These are phyloP conservation scores for Paramisgurnus dabryanus DNA, from an alignment of 2,113 vertebrate species.

Conservation along the genomic window DNA sequence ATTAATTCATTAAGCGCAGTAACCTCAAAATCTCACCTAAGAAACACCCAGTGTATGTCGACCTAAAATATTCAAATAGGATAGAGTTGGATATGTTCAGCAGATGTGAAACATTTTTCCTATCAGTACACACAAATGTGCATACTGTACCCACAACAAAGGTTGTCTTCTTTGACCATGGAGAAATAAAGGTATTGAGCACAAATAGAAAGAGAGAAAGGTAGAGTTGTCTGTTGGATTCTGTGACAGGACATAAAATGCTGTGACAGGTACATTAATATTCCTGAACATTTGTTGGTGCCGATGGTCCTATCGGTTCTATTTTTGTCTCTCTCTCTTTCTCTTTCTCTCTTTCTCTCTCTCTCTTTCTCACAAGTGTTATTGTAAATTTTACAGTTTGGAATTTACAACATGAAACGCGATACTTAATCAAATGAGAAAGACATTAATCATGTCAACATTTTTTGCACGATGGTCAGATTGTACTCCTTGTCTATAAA, in stretches of 20 bases:
- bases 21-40: conserved; percentile 32
- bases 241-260: conserved; percentile 4
- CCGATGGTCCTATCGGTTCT: conserved; percentile 8
- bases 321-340: conserved; percentile 28
- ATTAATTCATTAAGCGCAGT: conserved; percentile 49
- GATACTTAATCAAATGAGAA: no score
- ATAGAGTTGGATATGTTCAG: neutral
- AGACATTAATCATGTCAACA: no score
- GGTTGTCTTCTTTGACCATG: no score
- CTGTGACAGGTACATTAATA: conserved; percentile 10
- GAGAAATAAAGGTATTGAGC: no score
- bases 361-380: no score
- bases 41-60: conserved; percentile 13
- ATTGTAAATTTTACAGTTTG: no score
- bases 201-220: neutral
- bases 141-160: neutral
- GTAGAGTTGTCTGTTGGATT: conserved; percentile 19
- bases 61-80: neutral
- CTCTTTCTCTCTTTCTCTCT: neutral
- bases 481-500: no score
- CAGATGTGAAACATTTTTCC: neutral
- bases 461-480: no score
- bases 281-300: conserved; percentile 23
- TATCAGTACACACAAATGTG: neutral
- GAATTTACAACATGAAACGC: no score